Base-by-base conservation (phyloP, 1,140 invertebrate species). In the Ephestia elutella region DNA sequence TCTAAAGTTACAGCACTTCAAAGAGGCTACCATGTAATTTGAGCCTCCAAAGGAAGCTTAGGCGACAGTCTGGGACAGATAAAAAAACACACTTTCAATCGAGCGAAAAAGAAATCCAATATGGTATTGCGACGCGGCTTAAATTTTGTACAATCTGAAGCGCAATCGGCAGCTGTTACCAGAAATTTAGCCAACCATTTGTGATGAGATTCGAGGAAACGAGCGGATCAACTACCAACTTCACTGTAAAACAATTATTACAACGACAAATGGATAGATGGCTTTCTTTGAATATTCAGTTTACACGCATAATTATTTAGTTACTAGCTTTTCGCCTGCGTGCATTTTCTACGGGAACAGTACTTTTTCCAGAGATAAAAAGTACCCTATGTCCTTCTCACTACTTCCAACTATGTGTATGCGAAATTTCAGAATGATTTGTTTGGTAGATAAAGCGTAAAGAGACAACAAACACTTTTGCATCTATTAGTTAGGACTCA, bases 31-130 rank as follows among this genome's bases (percentile, higher is more conserved):
- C 77, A 74, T 85, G 85, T 81, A 86, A 87, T 73, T 69, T 59
- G 85, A 87, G 76, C 80, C 49, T 50, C 72, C 75, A 75, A 74
- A 78, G 71, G 77, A 82, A 78, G 75, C 73, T 81, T 79, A 79
- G 70, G 81, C 77, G 82, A 86, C 82, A 84, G 72, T 78, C 70
- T 68, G 76, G 66, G 74, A 78, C 72, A 76, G 68, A 76, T 59
- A 75, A 75, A 83, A 83, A 85, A 83, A 81, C 72, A 75, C 63
- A 75, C 66, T 74, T 75, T 80, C 77, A 82, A 83, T 82, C 77
- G 74, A 84, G 72, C 74, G 81, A 71, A 70, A 76, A 83, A 75
- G 85, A 85, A 86, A 87, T 74, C 74, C 80, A 82, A 87, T 86
- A 87, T 75, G 68, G 59, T 65, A 78, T 66, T 76, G 80, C 75